A percentile compares a stretch with the other conserved stretches of the same genome.
Evolutionary conservation across 2,113 vertebrate species (phyloP).

Genomic region (Rhynchopsitta pachyrhyncha): DNA sequence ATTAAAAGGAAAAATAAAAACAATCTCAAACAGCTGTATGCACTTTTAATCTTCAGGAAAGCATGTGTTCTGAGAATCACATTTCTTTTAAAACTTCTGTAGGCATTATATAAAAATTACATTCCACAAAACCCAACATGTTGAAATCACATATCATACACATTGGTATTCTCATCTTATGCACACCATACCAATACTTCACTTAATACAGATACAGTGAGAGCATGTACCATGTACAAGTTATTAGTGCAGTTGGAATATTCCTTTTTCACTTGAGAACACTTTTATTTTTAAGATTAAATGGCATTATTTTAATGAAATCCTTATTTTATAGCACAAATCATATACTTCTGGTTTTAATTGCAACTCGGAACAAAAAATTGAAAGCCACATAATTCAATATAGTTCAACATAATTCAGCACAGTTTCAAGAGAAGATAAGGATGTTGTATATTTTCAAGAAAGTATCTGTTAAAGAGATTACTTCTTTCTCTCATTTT

Average conservation of each 20-base stretch:
- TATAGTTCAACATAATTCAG: not conserved
- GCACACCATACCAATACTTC: not conserved
- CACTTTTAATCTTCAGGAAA: slow-evolving; percentile 22
- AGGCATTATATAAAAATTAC: slow-evolving; percentile 24
- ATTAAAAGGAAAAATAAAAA: not conserved
- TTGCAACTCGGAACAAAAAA: not conserved
- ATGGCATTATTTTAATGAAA: not conserved
- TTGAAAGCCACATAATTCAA: not conserved
- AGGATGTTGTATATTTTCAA: not conserved
- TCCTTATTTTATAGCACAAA: not conserved
- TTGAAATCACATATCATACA: not conserved
- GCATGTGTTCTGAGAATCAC: not conserved
- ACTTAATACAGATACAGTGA: not conserved
- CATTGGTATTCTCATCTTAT: not conserved
- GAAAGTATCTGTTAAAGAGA: not conserved
- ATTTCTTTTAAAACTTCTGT: slow-evolving; percentile 52
- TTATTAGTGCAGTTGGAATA: not conserved
- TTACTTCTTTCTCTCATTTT: not conserved
- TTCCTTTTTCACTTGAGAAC: not conserved
- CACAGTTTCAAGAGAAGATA: not conserved
- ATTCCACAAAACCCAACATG: not conserved
- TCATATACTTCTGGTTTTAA: not conserved
- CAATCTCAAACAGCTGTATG: not conserved
- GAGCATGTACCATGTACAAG: not conserved
- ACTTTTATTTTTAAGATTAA: not conserved